Conservation (phyloP, 2,888 invertebrate genomes). For the Tetropium fuscum region DNA sequence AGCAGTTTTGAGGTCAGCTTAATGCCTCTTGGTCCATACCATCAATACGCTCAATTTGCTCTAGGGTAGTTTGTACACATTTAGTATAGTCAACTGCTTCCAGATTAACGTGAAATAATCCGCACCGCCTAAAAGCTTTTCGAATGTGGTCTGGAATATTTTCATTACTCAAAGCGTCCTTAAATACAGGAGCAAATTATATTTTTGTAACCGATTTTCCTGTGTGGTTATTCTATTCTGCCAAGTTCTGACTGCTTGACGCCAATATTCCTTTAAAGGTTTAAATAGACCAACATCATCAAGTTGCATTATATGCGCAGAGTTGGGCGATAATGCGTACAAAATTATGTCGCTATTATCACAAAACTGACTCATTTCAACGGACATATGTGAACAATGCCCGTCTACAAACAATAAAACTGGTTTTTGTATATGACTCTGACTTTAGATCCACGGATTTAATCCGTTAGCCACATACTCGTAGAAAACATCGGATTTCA, state of each 20-base stretch:
- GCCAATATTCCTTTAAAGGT: conserved; percentile 51
- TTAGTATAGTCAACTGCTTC: conserved; percentile 36
- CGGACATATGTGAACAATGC: conserved; percentile 49
- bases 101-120: conserved; percentile 35
- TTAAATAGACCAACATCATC: conserved; percentile 51
- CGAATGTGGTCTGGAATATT: conserved; percentile 35
- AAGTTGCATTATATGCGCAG: conserved; percentile 47
- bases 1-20: too few species aligned
- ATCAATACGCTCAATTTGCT: not conserved
- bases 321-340: conserved; percentile 49
- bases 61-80: conserved; percentile 26
- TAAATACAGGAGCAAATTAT: conserved; percentile 48
- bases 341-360: conserved; percentile 48
- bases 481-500: conserved; percentile 41
- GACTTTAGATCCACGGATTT: conserved; percentile 37
- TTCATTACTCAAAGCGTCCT: conserved; percentile 27
- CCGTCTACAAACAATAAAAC: conserved; percentile 51
- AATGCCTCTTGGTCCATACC: not conserved
- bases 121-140: conserved; percentile 37
- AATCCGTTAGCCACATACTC: conserved; percentile 45
- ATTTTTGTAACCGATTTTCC: conserved; percentile 45
- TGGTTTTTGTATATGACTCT: conserved; percentile 39
- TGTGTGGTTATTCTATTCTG: conserved; percentile 40
- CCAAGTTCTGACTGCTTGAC: conserved; percentile 45
- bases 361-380: conserved; percentile 47